Evolutionary conservation across 2,113 vertebrate species (phyloP).

Genomic region (Catagonus wagneri): DNA sequence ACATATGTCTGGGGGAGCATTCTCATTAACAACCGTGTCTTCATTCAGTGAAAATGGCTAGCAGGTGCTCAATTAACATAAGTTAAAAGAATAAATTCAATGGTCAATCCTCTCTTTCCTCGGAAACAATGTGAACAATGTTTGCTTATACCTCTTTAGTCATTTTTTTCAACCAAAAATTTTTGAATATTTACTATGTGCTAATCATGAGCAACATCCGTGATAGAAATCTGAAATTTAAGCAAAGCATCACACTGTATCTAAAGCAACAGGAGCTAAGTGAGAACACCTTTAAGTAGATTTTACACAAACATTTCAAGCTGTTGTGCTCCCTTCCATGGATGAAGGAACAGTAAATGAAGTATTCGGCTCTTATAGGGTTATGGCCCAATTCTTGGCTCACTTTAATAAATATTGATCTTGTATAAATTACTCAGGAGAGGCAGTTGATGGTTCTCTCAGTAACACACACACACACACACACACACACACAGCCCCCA

Average conservation of each 20-base stretch:
- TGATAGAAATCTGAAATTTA: background rate
- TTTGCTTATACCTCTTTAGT: background rate
- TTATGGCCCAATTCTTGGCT: constrained; percentile 79
- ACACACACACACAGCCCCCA: constrained; percentile 60
- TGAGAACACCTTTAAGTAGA: constrained; percentile 61
- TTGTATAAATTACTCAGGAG: constrained; percentile 78
- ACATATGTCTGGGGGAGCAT: background rate
- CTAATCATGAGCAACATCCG: background rate
- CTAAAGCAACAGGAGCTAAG: constrained; percentile 51
- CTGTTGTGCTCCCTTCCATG: constrained; percentile 67
- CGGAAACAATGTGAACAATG: background rate
- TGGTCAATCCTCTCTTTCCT: background rate
- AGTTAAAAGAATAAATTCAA: background rate
- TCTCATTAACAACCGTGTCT: background rate
- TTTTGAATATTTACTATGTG: background rate
- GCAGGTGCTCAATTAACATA: constrained; percentile 7
- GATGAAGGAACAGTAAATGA: constrained; percentile 75
- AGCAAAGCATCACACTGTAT: constrained; percentile 40
- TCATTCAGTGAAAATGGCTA: background rate
- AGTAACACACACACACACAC: constrained; percentile 69
- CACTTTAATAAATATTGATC: constrained; percentile 83
- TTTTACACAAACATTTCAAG: constrained; percentile 74
- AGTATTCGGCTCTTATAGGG: constrained; percentile 70
- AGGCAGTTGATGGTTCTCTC: constrained; percentile 67
- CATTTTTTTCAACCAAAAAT: constrained; percentile 6